Conservation (phyloP, 2,888 invertebrate species). For the Caenorhabditis sp. region DNA sequence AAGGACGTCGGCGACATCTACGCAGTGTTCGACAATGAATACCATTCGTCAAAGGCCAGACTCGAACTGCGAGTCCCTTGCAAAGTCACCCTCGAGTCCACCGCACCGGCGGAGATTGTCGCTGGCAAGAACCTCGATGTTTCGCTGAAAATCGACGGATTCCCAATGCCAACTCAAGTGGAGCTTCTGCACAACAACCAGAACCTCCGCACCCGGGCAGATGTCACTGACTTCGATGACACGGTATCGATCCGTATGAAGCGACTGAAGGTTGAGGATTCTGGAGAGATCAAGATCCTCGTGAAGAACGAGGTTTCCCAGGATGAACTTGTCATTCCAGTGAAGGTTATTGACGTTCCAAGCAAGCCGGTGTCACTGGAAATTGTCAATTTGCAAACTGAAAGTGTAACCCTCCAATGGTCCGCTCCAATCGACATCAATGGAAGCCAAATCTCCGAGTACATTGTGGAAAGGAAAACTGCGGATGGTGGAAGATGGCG, state of each 20-base stretch:
- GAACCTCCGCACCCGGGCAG: conserved; percentile 47
- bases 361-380: conserved; percentile 34
- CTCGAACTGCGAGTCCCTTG: conserved; percentile 64
- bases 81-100: conserved; percentile 50
- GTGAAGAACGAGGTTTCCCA: conserved; percentile 58
- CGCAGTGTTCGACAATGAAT: conserved; percentile 61
- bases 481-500: conserved; percentile 69
- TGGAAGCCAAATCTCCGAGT: conserved; percentile 62
- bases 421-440: conserved; percentile 44
- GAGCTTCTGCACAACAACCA: conserved; percentile 83
- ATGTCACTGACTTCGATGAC: conserved; percentile 83
- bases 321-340: conserved; percentile 53
- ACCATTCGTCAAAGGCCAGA: conserved; percentile 46
- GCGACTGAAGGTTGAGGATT: conserved; percentile 86
- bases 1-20: conserved; percentile 75
- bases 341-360: conserved; percentile 78
- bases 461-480: conserved; percentile 71
- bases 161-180: conserved; percentile 72
- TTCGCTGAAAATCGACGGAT: conserved; percentile 59
- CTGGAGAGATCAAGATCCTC: conserved; percentile 88
- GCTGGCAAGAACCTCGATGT: conserved; percentile 76
- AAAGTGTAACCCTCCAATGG: conserved; percentile 55
- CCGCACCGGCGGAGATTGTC: conserved; percentile 7
- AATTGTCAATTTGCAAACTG: conserved; percentile 6
- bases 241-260: conserved; percentile 86